Conservation (phyloP, 1,140 invertebrate genomes). For the Delia radicum region DNA sequence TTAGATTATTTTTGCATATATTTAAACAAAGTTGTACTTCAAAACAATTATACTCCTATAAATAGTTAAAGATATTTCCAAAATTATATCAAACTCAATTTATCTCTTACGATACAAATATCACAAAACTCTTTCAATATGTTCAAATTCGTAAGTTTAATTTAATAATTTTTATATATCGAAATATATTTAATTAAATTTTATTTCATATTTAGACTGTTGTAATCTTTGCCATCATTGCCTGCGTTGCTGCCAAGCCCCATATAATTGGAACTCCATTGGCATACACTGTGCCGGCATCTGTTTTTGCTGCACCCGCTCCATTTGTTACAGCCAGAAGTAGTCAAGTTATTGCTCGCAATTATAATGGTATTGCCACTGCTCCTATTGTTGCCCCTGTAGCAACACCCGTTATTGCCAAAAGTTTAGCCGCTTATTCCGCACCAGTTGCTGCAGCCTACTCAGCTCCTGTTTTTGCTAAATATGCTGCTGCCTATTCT, state of each 20-base stretch:
- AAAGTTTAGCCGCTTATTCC: conserved; percentile 27
- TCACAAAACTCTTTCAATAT: conserved; percentile 22
- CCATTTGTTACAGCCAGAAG: conserved; percentile 47
- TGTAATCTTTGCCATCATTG: conserved; percentile 49
- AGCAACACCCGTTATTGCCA: conserved; percentile 30
- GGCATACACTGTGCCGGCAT: conserved; percentile 36
- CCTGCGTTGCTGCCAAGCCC: conserved; percentile 52
- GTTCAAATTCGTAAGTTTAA: conserved; percentile 30
- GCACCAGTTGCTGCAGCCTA: conserved; percentile 18
- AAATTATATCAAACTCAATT: too few species aligned
- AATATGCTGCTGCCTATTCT: conserved; percentile 28
- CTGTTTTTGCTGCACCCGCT: conserved; percentile 41
- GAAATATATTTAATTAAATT: not conserved
- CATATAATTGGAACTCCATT: conserved; percentile 43
- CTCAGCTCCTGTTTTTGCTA: conserved; percentile 24
- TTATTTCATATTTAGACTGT: conserved; percentile 28
- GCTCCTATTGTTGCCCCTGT: conserved; percentile 33
- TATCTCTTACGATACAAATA: too few species aligned
- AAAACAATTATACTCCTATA: too few species aligned
- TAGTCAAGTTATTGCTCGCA: conserved; percentile 50
- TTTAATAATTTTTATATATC: not conserved
- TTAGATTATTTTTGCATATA: too few species aligned
- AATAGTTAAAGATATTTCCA: too few species aligned
- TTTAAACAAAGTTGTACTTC: too few species aligned
- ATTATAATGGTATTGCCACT: conserved; percentile 42